Evolutionary conservation across 2,113 vertebrate species (phyloP), one percentile per base, ranked within the genome.

Genomic region (Semnopithecus entellus): DNA sequence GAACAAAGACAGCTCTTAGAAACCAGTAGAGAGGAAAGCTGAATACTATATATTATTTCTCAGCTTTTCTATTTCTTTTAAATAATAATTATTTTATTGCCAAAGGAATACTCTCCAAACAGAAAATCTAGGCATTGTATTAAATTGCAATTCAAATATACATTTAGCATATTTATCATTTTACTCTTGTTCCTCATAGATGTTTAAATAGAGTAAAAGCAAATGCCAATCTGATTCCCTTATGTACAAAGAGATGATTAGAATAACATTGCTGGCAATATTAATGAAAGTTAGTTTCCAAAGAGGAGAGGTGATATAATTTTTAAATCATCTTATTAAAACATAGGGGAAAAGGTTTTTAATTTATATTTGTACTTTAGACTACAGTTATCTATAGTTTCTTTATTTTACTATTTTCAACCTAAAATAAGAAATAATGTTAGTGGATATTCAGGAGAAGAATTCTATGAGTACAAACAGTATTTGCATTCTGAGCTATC

Each of bases 61-160:
- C 38, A 95, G n/a, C 93, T 97, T 97, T 96, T 96, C 95, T 59
- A 61, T 95, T 92, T 94, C 76, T 75, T 95, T 97, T 72, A 88
- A 95, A 86, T 43, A 93, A 96, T 88, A 96, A 96, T 92, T 94
- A 80, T 73, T 97, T 96, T 94, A 43, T 82, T 98, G 93, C 87
- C 96, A 92, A 93, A 97, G 97, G 82, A 97, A 91, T 97, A 96
- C 82, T 97, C 96, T 94, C 96, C 83, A 97, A 98, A 93, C 25
- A 91, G 96, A 97, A 97, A 98, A 97, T 94, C 95, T 95, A 97
- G 92, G 55, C 55, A 95, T 95, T 97, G 4, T 72, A 94, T 97
- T 96, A 97, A 98, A 91, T 38, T 98, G 92, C 87, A 97, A 96
- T 95, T 97, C 95, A 96, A 96, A 97, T 81, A 94, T 87, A 97